Conservation (phyloP, 2,888 invertebrate species). For the Cryptocephalus moraei region DNA sequence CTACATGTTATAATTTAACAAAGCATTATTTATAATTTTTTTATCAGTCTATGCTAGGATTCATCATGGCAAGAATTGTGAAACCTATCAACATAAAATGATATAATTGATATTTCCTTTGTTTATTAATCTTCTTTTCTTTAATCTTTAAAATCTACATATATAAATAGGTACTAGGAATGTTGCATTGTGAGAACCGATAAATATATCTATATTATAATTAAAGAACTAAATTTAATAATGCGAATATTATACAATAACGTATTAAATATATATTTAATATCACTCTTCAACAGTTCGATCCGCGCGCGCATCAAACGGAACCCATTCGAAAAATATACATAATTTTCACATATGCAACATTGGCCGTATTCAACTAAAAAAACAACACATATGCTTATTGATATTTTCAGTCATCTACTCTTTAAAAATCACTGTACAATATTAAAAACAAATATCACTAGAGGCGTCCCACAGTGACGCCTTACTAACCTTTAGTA, state of each 20-base stretch:
- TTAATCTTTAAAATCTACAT: conserved; percentile 18
- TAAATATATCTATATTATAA: too few species aligned
- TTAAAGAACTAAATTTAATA: too few species aligned
- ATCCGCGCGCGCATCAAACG: too few species aligned
- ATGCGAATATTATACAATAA: too few species aligned
- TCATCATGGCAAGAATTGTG: conserved; percentile 38
- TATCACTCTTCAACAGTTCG: too few species aligned
- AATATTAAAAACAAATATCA: conserved; percentile 28
- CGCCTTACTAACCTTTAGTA: conserved; percentile 13
- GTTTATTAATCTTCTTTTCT: conserved; percentile 21
- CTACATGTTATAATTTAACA: conserved; percentile 29
- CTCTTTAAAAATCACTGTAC: conserved; percentile 31
- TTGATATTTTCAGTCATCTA: conserved; percentile 32
- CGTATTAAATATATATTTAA: too few species aligned
- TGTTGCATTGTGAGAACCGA: conserved; percentile 18
- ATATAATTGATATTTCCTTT: conserved; percentile 29
- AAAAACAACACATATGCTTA: conserved; percentile 17
- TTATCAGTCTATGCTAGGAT: conserved; percentile 38
- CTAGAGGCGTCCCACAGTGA: conserved; percentile 12
- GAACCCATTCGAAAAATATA: too few species aligned
- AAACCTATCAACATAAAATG: conserved; percentile 28
- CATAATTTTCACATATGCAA: conserved; percentile 18
- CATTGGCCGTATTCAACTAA: conserved; percentile 7
- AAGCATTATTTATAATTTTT: conserved; percentile 24
- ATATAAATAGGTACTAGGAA: conserved; percentile 13